Conservation (phyloP, 2,797 vertebrate genomes). For the Sebastes glaucus region DNA sequence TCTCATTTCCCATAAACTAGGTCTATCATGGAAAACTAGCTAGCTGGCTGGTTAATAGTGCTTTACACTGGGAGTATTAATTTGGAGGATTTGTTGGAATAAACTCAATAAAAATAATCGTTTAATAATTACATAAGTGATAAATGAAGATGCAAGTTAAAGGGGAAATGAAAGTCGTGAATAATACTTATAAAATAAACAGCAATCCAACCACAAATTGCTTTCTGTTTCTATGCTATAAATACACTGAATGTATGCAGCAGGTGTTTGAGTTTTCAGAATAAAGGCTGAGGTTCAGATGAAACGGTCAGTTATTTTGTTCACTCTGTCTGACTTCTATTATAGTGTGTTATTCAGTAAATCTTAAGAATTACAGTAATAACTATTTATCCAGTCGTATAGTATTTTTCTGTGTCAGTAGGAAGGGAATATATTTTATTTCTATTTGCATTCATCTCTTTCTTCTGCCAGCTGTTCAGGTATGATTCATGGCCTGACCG, state of each 20-base stretch:
- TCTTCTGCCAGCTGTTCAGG: background rate
- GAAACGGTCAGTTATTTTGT: background rate
- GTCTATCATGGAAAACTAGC: background rate
- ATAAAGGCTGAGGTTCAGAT: background rate
- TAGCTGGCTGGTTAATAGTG: background rate
- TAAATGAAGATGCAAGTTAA: background rate
- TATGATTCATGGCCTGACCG: background rate
- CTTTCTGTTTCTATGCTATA: constrained; percentile 19
- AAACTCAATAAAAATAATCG: background rate
- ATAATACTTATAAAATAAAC: constrained; percentile 24
- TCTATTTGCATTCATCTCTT: background rate
- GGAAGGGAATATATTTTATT: background rate
- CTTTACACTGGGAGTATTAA: background rate
- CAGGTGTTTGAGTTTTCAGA: constrained; percentile 8
- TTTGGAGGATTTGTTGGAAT: background rate
- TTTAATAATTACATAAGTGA: background rate
- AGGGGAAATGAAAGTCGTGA: background rate
- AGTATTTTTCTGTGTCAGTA: background rate
- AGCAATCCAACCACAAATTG: constrained; percentile 14
- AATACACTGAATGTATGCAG: constrained; percentile 28
- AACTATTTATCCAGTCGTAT: background rate
- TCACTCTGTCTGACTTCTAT: background rate
- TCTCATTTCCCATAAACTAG: background rate
- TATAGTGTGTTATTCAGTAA: background rate
- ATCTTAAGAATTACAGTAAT: background rate